Base-by-base conservation (phyloP, 2,888 invertebrate species). In the Drosophila buzzatii region DNA sequence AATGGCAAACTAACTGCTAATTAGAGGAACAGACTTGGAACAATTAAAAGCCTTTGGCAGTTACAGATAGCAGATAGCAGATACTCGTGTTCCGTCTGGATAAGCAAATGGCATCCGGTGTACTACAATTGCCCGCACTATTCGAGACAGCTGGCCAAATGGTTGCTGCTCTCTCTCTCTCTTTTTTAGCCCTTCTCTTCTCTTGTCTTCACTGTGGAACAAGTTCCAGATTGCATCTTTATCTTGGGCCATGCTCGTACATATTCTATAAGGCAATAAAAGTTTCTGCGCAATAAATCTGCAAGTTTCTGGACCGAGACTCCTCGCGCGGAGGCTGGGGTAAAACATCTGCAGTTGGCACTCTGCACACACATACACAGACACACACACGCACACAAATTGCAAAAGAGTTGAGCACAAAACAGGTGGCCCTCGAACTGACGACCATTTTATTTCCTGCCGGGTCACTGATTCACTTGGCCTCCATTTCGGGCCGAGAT, bases 271-370 rank as follows among this genome's bases (percentile, higher is more conserved):
- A 73, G 90, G 85, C 85, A 90, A 85, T 90, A 85, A 85, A 85
- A 85, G 85, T 85, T 85, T 90, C 86, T 85, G 85, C 58, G 88
- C 90, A 88, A 85, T 85, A 85, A 85, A 85, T 85, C 85, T 90
- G 80, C 85, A 85, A 85, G 89, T 85, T 90, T 90, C 82, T 88
- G 80, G 88, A 85, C 75, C 85, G 76, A 85, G 88, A 85, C 86
- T 57, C 66, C 63, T 60, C 58, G 31, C 31, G 41, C 10, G 9
- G 47, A 39, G 45, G 35, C 45, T 12, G 27, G 31, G 60, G 52
- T 27, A 66, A 87, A 86, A 76, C 85, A 90, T 88, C 85, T 85
- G 85, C 88, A 86, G 72, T 84, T 69, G 73, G 76, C 89, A 70
- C 37, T 39, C n/a, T 23, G 33, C 42, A 56, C 56, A 33, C 56